A percentile compares a stretch with the other conserved stretches of the same genome.
Conservation (phyloP, 1,140 invertebrate genomes). For the Drosophila neocordata region DNA sequence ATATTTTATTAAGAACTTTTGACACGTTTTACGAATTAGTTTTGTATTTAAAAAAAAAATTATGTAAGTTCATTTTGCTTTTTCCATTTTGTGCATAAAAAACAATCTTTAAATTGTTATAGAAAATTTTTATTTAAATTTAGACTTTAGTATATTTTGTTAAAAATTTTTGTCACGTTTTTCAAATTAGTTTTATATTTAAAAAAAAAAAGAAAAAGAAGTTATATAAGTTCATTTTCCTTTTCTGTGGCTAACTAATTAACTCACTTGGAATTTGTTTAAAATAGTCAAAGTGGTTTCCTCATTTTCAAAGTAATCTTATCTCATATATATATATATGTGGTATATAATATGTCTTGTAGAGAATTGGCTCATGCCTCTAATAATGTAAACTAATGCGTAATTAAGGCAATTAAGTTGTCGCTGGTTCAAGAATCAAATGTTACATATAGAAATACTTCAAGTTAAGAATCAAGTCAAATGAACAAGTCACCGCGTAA, state of each 20-base stretch:
- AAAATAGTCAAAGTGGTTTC: background rate
- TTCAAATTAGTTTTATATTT: no score
- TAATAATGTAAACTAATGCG: constrained; percentile 52
- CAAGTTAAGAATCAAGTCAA: constrained; percentile 33
- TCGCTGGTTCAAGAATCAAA: constrained; percentile 36
- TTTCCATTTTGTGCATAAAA: no score
- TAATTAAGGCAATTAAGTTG: constrained; percentile 78
- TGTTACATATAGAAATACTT: background rate
- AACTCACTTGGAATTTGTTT: background rate
- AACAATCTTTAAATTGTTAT: no score
- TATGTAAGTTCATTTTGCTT: no score
- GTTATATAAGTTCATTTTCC: background rate
- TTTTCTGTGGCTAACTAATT: background rate
- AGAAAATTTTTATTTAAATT: no score
- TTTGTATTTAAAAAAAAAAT: no score
- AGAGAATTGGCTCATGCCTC: constrained; percentile 25
- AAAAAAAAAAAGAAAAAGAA: no score
- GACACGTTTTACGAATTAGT: no score
- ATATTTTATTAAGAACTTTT: no score
- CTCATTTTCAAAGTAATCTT: background rate
- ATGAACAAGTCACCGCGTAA: constrained; percentile 14
- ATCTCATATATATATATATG: background rate
- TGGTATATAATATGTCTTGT: background rate
- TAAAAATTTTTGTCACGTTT: constrained; percentile 1
- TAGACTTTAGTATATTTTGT: background rate